Evolutionary conservation across 2,113 vertebrate species (phyloP).

Genomic region (Aptenodytes forsteri): DNA sequence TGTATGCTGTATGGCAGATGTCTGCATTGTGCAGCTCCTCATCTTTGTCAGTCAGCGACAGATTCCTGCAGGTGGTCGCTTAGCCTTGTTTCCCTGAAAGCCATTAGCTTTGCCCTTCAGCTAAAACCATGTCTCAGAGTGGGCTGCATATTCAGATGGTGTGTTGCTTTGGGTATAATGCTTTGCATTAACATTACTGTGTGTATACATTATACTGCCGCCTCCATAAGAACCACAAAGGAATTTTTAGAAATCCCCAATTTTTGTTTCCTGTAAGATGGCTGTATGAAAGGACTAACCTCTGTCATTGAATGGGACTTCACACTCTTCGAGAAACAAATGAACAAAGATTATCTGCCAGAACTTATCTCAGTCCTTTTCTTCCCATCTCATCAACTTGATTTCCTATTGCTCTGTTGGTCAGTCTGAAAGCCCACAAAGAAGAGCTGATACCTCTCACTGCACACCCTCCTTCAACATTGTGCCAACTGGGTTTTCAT

Average conservation of each 20-base stretch:
- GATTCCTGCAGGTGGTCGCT: not conserved
- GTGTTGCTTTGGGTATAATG: not conserved
- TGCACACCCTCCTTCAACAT: not conserved
- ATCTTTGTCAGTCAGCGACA: not conserved
- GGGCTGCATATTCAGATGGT: not conserved
- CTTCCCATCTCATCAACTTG: not conserved
- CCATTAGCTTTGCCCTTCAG: not conserved
- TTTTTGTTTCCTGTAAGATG: not conserved
- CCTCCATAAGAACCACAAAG: not conserved
- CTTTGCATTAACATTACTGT: not conserved
- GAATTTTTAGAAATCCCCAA: not conserved
- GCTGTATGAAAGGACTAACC: not conserved
- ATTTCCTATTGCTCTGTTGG: not conserved
- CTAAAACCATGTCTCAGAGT: not conserved
- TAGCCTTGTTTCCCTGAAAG: not conserved
- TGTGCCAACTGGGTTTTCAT: not conserved
- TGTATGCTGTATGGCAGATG: not conserved
- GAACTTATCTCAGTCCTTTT: not conserved
- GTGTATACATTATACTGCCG: not conserved
- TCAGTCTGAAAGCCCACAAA: not conserved
- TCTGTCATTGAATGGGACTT: not conserved
- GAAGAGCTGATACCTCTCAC: not conserved
- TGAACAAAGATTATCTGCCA: not conserved
- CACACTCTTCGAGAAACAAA: not conserved
- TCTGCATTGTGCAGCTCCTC: not conserved